These are phyloP conservation scores for Drosophila aldrichi DNA, from an alignment of 2,888 invertebrate genomes.

Conservation along the genomic window DNA sequence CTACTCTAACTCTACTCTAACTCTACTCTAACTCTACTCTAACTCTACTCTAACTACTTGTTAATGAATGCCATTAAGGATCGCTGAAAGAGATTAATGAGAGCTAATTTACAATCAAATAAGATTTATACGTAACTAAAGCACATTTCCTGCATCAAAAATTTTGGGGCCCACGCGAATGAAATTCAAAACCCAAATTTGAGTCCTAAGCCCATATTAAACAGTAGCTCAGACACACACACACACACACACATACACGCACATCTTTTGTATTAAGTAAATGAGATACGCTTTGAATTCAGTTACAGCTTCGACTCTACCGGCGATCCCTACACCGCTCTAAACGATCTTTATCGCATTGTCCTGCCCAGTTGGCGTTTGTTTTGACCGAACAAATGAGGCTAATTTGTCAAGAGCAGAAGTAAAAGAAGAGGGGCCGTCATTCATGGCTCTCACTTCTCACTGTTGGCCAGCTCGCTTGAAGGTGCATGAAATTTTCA, in stretches of 20 bases:
- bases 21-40: neutral
- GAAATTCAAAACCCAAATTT: conserved; percentile 22
- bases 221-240: conserved; percentile 52
- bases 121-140: conserved; percentile 5
- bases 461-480: neutral
- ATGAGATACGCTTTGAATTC: conserved; percentile 58
- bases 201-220: conserved; percentile 36
- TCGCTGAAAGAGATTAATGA: conserved; percentile 37
- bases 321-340: conserved; percentile 8
- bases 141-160: conserved; percentile 22
- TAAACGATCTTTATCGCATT: conserved; percentile 72
- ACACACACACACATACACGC: neutral
- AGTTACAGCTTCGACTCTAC: conserved; percentile 38
- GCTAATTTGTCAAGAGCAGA: conserved; percentile 83
- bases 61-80: neutral
- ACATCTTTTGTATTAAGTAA: conserved; percentile 55
- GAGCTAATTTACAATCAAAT: conserved; percentile 15
- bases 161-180: conserved; percentile 23
- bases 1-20: neutral
- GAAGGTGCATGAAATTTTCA: conserved; percentile 69
- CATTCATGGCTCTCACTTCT: conserved; percentile 1
- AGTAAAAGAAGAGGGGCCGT: neutral
- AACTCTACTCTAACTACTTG: neutral
- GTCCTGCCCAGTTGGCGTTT: conserved; percentile 68
- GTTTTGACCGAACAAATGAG: conserved; percentile 85